A percentile compares a stretch with the other conserved stretches of the same genome.
Conservation (phyloP, 2,888 invertebrate genomes). For the Seira musarum region DNA sequence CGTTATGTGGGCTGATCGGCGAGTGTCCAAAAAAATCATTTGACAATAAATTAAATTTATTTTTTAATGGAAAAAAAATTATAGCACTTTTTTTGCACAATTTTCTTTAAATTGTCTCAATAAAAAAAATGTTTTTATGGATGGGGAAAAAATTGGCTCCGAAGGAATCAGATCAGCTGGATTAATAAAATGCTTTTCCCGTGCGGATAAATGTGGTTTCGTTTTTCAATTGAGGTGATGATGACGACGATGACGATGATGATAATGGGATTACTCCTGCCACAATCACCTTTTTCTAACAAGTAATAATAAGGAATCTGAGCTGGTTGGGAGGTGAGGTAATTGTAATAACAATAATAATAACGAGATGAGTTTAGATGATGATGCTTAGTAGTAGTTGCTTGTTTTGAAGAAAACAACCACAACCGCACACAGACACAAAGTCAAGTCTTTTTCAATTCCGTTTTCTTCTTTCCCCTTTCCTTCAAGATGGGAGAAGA, state of each 20-base stretch:
- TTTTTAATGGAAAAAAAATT: slow-evolving; percentile 22
- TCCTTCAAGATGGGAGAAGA: background rate
- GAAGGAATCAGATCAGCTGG: no score
- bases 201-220: no score
- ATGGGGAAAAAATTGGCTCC: no score
- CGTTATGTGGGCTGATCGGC: slow-evolving; percentile 32
- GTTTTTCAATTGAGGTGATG: no score
- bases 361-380: slow-evolving; percentile 44
- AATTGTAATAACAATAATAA: slow-evolving; percentile 33
- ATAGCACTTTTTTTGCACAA: slow-evolving; percentile 26
- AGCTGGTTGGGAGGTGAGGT: slow-evolving; percentile 24
- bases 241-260: no score
- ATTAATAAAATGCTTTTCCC: no score
- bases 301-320: slow-evolving; percentile 16
- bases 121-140: slow-evolving; percentile 53
- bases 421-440: slow-evolving; percentile 25
- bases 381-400: slow-evolving; percentile 25
- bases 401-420: background rate
- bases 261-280: slow-evolving; percentile 9
- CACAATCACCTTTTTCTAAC: slow-evolving; percentile 1
- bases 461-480: slow-evolving; percentile 4
- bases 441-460: background rate
- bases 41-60: slow-evolving; percentile 48
- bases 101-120: slow-evolving; percentile 44
- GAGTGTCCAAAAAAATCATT: slow-evolving; percentile 49